A percentile compares a stretch with the other conserved stretches of the same genome.
Evolutionary conservation across 37 sponge, comb jelly and placozoan genomes (phyloP).

Genomic region (Bolinopsis microptera): DNA sequence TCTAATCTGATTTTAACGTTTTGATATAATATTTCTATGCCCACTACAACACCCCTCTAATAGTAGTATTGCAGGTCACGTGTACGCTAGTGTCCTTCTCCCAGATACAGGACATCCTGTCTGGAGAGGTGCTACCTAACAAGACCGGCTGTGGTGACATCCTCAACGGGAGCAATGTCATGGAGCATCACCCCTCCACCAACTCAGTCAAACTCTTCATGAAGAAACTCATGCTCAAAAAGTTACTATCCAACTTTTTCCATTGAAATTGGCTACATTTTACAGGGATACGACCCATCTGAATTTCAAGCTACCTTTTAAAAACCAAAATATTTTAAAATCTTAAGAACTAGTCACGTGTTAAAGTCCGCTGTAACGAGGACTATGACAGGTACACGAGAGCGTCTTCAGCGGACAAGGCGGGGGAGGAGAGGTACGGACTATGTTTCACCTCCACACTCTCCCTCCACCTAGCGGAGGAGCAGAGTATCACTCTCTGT

Average conservation of each 20-base stretch:
- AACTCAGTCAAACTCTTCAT: slow-evolving; percentile 16
- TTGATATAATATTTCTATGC: too few species aligned
- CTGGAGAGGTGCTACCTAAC: neutral
- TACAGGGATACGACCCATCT: too few species aligned
- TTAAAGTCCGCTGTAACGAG: too few species aligned
- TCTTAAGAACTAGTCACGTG: too few species aligned
- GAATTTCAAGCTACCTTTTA: too few species aligned
- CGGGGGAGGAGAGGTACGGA: slow-evolving; percentile 1
- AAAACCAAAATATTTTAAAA: too few species aligned
- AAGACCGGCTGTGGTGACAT: slow-evolving; percentile 19
- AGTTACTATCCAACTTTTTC: too few species aligned
- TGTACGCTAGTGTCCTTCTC: slow-evolving; percentile 1
- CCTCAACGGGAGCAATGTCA: slow-evolving; percentile 31
- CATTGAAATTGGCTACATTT: too few species aligned
- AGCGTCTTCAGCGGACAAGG: slow-evolving; percentile 31
- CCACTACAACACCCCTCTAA: too few species aligned
- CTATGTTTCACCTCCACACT: slow-evolving; percentile 20
- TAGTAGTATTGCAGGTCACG: too few species aligned
- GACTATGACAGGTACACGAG: slow-evolving; percentile 7
- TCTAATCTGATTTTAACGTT: too few species aligned
- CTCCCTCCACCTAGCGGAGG: neutral
- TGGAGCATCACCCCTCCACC: neutral
- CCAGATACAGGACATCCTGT: neutral
- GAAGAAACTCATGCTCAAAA: slow-evolving; percentile 65
- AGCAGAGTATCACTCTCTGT: neutral